Base-by-base conservation (phyloP, 2,888 invertebrate species). In the Scaptomyza caliginosa region DNA sequence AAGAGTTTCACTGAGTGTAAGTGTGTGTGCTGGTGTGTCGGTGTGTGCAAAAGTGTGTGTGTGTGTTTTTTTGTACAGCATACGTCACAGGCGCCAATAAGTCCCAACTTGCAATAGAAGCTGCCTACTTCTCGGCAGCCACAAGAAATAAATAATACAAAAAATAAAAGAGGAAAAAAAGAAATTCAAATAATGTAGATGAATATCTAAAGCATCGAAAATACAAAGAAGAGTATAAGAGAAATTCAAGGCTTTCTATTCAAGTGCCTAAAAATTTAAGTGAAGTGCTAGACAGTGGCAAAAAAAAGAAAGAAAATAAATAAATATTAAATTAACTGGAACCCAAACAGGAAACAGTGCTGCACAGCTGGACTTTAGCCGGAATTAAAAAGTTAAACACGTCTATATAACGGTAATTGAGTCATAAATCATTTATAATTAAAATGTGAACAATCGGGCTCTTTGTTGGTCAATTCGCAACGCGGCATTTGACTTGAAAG, bases 381-480 rank as follows among this genome's bases (percentile, higher is more conserved):
- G 16, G 49, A 28, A 43, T 24, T 62, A 26, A n/a, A 10, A 11
- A 51, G 19, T 51, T 57, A 11, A 40, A 21, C 46, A 56, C 66
- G 40, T 55, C 67, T 50, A 39, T 64, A 50, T 60, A 80, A 82
- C 74, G 81, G 81, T 82, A 82, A 81, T 80, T 81, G 72, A 80
- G 69, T 70, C 68, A 74, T 67, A 70, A 83, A 80, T 80, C 67
- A 72, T 76, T 54, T 57, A 62, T 69, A 80, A 77, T 80, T 74
- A 67, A 71, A 63, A 51, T 50, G 21, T 19, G 21, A 43, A 7
- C 17, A 10, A 11, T 3, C 30, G 21, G 21, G 19, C 55, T 40
- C 51, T 39, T 24, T 32, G 43, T 13, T 21, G 65, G 13, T 24
- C 43, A 59, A 58, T 59, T 54, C 45, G 40, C 36, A 19, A 56